These are phyloP conservation scores for Toxotes jaculatrix DNA, from an alignment of 2,113 vertebrate species.

Conservation along the genomic window DNA sequence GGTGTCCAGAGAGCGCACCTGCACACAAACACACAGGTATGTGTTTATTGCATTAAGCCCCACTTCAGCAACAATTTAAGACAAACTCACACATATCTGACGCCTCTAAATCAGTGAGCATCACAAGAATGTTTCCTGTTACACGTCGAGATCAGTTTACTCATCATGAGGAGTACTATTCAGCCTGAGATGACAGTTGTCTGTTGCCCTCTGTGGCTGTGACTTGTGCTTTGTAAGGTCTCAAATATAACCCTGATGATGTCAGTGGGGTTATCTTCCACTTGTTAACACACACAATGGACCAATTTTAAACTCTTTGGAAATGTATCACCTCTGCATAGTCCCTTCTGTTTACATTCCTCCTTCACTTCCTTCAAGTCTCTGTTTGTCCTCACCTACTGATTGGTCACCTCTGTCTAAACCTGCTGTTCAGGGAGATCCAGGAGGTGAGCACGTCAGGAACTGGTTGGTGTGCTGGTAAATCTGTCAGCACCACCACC, in stretches of 20 bases:
- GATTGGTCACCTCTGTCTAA: slow-evolving; percentile 11
- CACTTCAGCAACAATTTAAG: not conserved
- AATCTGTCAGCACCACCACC: slow-evolving; percentile 3
- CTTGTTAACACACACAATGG: not conserved
- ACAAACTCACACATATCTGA: not conserved
- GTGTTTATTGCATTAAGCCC: not conserved
- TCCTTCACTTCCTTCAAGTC: slow-evolving; percentile 7
- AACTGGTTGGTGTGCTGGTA: not conserved
- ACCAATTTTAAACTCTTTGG: not conserved
- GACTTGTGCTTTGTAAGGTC: not conserved
- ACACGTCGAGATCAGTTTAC: not conserved
- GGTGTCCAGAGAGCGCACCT: slow-evolving; percentile 95
- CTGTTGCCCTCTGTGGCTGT: not conserved
- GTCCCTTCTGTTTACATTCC: slow-evolving; percentile 26
- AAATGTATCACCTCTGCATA: not conserved
- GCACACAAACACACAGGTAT: not conserved
- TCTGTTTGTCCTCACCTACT: slow-evolving; percentile 32
- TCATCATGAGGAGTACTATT: not conserved
- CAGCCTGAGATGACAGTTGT: not conserved
- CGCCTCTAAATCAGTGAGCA: not conserved
- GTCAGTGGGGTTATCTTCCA: not conserved
- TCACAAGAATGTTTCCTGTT: not conserved
- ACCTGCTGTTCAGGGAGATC: slow-evolving; percentile 62
- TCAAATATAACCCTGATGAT: not conserved
- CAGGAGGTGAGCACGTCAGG: slow-evolving; percentile 27